Conservation (phyloP, 2,888 invertebrate genomes). For the Octodonta nipae region DNA sequence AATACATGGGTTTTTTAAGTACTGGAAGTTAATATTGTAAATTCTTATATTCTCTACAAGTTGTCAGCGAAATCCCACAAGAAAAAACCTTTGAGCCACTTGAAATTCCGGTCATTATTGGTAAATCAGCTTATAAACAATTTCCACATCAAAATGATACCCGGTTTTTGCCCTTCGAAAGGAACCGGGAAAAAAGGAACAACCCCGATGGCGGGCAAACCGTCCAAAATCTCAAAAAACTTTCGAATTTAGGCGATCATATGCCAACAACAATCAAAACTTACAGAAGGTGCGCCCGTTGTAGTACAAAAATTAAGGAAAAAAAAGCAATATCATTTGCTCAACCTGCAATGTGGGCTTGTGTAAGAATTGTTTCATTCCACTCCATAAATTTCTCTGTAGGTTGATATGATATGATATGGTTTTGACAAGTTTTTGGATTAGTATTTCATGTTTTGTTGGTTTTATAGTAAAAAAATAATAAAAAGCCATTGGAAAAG, state of each 20-base stretch:
- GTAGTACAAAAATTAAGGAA: slow-evolving; percentile 5
- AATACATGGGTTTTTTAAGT: slow-evolving; percentile 5
- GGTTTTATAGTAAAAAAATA: no score
- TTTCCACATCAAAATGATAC: slow-evolving; percentile 3
- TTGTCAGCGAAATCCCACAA: neutral
- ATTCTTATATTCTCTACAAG: slow-evolving; percentile 3
- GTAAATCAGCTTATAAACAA: slow-evolving; percentile 1
- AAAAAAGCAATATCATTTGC: slow-evolving; percentile 2
- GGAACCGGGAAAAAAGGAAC: slow-evolving; percentile 4
- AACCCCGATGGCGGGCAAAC: slow-evolving; percentile 3
- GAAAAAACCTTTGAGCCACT: slow-evolving; percentile 1
- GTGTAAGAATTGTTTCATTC: slow-evolving; percentile 6
- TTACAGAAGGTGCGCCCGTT: neutral
- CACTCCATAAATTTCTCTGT: slow-evolving; percentile 4
- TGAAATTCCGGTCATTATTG: slow-evolving; percentile 1
- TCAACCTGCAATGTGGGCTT: slow-evolving; percentile 4
- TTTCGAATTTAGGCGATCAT: slow-evolving; percentile 2
- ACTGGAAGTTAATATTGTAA: slow-evolving; percentile 5
- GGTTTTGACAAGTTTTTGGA: no score
- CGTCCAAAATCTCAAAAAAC: slow-evolving; percentile 3
- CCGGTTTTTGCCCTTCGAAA: slow-evolving; percentile 1
- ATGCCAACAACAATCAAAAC: slow-evolving; percentile 4
- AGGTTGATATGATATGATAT: slow-evolving; percentile 2
- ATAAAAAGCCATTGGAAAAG: no score
- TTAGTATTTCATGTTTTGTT: no score